phyloP scores from a whole-genome alignment of 2,113 vertebrate species.

The Bos taurus region DNA sequence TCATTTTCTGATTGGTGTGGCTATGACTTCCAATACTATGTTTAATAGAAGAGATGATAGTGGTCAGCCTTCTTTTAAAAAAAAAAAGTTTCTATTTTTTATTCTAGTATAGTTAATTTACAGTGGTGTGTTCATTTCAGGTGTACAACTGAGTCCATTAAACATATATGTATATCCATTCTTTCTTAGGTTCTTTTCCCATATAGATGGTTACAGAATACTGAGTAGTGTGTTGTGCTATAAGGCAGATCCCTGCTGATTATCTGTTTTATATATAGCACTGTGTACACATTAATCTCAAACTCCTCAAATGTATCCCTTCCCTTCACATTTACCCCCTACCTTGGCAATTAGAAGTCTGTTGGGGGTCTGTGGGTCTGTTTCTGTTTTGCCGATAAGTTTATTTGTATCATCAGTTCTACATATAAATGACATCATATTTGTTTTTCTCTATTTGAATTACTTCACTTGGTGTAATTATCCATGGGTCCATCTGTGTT shows the following conservation, averaged over 20 bases:
- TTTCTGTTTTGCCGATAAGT: neutral
- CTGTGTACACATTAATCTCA: neutral
- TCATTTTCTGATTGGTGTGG: neutral
- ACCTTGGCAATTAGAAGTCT: neutral
- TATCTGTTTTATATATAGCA: neutral
- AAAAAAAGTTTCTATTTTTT: neutral
- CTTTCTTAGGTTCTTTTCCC: neutral
- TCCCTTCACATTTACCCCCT: neutral
- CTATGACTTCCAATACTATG: neutral
- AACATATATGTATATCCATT: neutral
- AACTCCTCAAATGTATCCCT: neutral
- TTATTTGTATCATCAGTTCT: neutral
- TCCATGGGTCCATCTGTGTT: neutral
- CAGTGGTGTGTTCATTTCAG: neutral
- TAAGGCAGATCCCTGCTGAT: neutral
- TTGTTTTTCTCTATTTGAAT: neutral
- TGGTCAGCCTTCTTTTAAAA: neutral
- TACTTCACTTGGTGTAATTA: neutral
- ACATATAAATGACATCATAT: neutral
- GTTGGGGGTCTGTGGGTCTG: neutral
- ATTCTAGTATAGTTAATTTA: neutral
- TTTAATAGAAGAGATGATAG: neutral
- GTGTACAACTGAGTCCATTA: neutral
- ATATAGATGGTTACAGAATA: neutral
- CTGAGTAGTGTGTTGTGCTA: neutral